phyloP scores from a whole-genome alignment of 2,888 invertebrate species.

The Cyrtodaria siliqua region DNA sequence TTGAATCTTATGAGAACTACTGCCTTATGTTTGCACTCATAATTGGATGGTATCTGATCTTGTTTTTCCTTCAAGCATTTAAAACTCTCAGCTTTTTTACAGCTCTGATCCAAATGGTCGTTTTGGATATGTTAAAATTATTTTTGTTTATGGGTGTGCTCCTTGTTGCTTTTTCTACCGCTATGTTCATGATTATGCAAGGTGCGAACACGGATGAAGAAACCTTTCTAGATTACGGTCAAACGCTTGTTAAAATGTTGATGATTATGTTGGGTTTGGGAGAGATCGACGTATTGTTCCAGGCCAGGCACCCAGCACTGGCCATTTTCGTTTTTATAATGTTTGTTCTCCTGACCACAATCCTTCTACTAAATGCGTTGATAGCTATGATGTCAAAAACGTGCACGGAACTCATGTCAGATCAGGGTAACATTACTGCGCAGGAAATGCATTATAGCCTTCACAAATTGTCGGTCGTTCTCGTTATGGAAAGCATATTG shows the following conservation, averaged over 20 bases:
- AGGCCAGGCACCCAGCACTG: background rate
- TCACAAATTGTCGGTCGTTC: too few relatives aligned
- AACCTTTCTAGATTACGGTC: background rate
- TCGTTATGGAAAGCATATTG: too few relatives aligned
- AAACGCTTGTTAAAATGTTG: conserved; percentile 2
- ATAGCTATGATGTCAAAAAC: conserved; percentile 38
- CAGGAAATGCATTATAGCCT: too few relatives aligned
- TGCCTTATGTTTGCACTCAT: background rate
- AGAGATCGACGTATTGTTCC: conserved; percentile 4
- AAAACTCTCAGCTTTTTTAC: background rate
- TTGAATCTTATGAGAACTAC: background rate
- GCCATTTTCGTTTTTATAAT: conserved; percentile 3
- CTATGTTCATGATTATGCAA: conserved; percentile 3
- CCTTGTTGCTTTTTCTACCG: conserved; percentile 2
- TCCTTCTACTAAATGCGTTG: conserved; percentile 18
- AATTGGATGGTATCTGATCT: background rate
- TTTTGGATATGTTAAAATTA: background rate
- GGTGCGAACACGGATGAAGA: background rate
- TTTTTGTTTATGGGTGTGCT: background rate
- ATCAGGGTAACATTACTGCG: background rate
- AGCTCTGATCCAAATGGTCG: background rate
- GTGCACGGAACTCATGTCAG: conserved; percentile 13
- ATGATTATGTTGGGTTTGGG: conserved; percentile 2
- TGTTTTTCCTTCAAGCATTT: conserved; percentile 5
- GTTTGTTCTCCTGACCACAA: conserved; percentile 7